These are phyloP conservation scores for Epinephelus moara DNA, from an alignment of 2,113 vertebrate species.

Conservation along the genomic window DNA sequence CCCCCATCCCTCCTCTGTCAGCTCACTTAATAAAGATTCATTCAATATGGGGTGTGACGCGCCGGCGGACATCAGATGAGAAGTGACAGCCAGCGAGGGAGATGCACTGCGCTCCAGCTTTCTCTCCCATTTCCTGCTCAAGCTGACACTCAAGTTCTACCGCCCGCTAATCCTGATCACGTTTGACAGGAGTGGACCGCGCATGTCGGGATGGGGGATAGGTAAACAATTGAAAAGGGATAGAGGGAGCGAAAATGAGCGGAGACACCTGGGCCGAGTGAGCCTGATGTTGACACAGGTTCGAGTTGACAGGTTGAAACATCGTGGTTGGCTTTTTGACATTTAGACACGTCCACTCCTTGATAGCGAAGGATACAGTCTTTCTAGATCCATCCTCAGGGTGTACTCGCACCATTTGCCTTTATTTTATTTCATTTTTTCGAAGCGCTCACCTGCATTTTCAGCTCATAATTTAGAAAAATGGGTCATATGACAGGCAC, in stretches of 20 bases:
- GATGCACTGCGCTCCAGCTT: conserved; percentile 63
- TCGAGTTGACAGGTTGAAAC: conserved; percentile 63
- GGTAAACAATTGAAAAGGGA: conserved; percentile 70
- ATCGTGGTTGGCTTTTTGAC: conserved; percentile 67
- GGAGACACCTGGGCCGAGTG: conserved; percentile 70
- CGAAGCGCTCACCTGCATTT: not conserved
- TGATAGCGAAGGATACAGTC: conserved; percentile 11
- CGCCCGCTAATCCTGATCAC: conserved; percentile 71
- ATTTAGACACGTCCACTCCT: conserved; percentile 44
- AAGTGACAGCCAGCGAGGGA: conserved; percentile 74
- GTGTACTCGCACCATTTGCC: not conserved
- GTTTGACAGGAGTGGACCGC: conserved; percentile 78
- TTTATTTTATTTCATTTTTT: not conserved
- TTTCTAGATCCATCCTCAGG: not conserved
- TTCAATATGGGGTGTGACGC: conserved; percentile 69
- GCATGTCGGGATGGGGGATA: conserved; percentile 55
- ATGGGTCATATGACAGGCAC: not conserved
- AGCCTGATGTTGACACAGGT: conserved; percentile 70
- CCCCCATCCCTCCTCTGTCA: conserved; percentile 9
- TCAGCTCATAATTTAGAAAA: not conserved
- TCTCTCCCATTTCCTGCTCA: conserved; percentile 74
- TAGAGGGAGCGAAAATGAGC: conserved; percentile 47
- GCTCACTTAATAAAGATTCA: conserved; percentile 71
- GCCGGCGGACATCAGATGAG: conserved; percentile 60
- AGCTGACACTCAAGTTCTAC: conserved; percentile 66